Percentiles rank a stretch among this genome's conserved stretches.
These are phyloP conservation scores for Nasonia giraulti DNA, from an alignment of 1,140 invertebrate genomes.

Conservation along the genomic window DNA sequence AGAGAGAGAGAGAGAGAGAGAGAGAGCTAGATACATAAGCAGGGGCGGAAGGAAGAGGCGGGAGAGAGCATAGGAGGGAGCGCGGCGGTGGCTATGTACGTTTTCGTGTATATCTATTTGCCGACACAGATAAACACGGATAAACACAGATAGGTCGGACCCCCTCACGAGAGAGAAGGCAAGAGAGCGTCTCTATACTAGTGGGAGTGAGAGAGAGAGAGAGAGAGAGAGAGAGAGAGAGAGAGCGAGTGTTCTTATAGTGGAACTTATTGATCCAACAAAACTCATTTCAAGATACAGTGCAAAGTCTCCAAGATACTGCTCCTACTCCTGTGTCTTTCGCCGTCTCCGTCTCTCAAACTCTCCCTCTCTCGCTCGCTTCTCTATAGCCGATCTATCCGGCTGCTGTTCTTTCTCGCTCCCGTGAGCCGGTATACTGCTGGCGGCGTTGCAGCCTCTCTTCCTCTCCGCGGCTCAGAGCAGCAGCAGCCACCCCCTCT, in stretches of 20 bases:
- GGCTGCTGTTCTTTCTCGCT: constrained; percentile 42
- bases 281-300: constrained; percentile 77
- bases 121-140: constrained; percentile 70
- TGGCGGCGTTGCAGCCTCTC: constrained; percentile 15
- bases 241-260: constrained; percentile 73
- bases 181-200: constrained; percentile 66
- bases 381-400: constrained; percentile 30
- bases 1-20: no score
- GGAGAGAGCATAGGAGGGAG: not conserved
- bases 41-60: not conserved
- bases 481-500: constrained; percentile 5
- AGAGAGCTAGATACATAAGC: constrained; percentile 35
- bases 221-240: constrained; percentile 51
- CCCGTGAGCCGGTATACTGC: constrained; percentile 3
- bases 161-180: constrained; percentile 51
- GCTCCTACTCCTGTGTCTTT: constrained; percentile 66
- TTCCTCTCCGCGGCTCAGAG: constrained; percentile 22
- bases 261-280: constrained; percentile 77
- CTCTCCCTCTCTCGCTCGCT: constrained; percentile 17
- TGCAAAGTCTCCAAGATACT: constrained; percentile 76
- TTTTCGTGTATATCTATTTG: constrained; percentile 64
- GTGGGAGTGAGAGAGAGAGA: constrained; percentile 56
- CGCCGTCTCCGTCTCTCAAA: constrained; percentile 53
- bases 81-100: not conserved
- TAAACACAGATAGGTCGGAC: constrained; percentile 61